Base-by-base conservation (phyloP, 2,113 vertebrate species). In the Synchiropus splendidus region DNA sequence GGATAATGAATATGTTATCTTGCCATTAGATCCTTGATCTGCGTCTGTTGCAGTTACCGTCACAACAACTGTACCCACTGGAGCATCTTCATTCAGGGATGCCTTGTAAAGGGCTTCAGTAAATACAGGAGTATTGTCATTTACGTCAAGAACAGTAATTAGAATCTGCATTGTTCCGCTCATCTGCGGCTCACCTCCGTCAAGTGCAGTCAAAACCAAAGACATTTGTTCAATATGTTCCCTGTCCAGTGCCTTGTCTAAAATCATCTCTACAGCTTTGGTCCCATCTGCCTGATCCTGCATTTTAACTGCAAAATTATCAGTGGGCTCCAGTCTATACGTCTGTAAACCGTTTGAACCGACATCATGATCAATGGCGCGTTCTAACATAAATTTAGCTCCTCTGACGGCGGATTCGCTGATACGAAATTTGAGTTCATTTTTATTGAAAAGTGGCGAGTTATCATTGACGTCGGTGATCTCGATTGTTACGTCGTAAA, bases 201-300 rank as follows among this genome's bases (percentile, higher is more conserved):
- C 87, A 10, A 74, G 72, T 5, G 85, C 86, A 5, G 77, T 54
- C 33, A 89, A 54, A 6, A 80, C 62, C 1, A 89, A 42, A 12
- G 77, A 62, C 41, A 85, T 62, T 17, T 48, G 12, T 0, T 57
- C 52, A 41, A 83, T 64, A 2, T 70, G 39, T 31, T 90, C 86
- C 43, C 83, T 48, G 21, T 89, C 88, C 51, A 89, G 71, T 0
- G 41, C 8, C 8, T 67, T 65, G 31, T 88, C 79, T 16, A 89
- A 65, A 18, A 89, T 71, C 64, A 89, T 79, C 53, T 87, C 85
- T 0, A 73, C 79, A 42, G 78, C 78, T 48, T 82, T 88, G 31
- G 47, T 74, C 2, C 78, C 83, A 14, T 80, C 79, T 0, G 63
- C 61, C 39, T 78, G 72, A 4, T 38, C 70, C 8, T 87, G 59